Percentiles rank a stretch among this genome's conserved stretches.
Conservation (phyloP, 1,140 invertebrate species). For the Drosophila nigromelanica region DNA sequence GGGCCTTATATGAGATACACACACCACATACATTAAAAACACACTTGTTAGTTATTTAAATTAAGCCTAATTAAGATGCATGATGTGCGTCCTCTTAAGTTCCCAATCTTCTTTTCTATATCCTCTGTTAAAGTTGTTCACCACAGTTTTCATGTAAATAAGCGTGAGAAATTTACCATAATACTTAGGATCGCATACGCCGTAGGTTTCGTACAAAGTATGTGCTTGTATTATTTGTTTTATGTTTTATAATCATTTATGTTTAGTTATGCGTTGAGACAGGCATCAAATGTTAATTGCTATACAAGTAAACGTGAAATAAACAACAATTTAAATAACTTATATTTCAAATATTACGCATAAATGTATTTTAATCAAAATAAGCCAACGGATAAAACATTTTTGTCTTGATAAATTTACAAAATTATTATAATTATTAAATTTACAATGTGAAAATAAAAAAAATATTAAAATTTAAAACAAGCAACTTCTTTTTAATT, state of each 20-base stretch:
- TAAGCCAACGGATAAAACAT: slow-evolving; percentile 70
- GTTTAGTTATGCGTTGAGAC: slow-evolving; percentile 64
- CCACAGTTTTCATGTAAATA: slow-evolving; percentile 65
- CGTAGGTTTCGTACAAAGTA: slow-evolving; percentile 18
- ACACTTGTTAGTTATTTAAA: slow-evolving; percentile 79
- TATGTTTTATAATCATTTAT: slow-evolving; percentile 51
- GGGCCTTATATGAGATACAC: slow-evolving; percentile 79
- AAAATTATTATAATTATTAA: slow-evolving; percentile 83
- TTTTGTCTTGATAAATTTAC: slow-evolving; percentile 84
- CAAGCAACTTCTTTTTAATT: neutral
- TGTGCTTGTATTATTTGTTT: slow-evolving; percentile 70
- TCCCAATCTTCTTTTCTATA: slow-evolving; percentile 28
- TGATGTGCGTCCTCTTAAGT: slow-evolving; percentile 47
- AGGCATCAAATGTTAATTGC: slow-evolving; percentile 73
- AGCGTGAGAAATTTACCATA: slow-evolving; percentile 17
- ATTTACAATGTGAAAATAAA: slow-evolving; percentile 78
- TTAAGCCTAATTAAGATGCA: slow-evolving; percentile 45
- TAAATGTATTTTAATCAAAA: slow-evolving; percentile 83
- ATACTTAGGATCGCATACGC: slow-evolving; percentile 26
- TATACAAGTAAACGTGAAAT: slow-evolving; percentile 39
- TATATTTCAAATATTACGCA: slow-evolving; percentile 82
- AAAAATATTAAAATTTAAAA: slow-evolving; percentile 67
- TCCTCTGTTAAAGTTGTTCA: slow-evolving; percentile 72
- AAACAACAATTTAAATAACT: slow-evolving; percentile 66
- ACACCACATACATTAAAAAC: slow-evolving; percentile 44